A percentile compares a stretch with the other conserved stretches of the same genome.
Conservation (phyloP, 2,888 invertebrate species). For the Eledone cirrhosa region DNA sequence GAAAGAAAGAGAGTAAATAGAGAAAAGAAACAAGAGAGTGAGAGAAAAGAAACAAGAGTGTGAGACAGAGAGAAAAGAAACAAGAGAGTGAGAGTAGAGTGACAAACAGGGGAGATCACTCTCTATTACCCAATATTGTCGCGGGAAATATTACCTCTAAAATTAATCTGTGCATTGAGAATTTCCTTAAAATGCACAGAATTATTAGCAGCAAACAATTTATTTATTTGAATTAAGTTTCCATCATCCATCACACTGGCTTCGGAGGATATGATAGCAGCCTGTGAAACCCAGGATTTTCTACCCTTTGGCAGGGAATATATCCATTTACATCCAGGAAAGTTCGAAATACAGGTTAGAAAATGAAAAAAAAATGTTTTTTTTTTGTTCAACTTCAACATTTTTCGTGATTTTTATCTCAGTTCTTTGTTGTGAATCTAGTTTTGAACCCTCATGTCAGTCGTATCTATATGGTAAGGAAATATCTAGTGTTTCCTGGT, state of each 20-base stretch:
- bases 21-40: no score
- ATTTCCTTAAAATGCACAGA: no score
- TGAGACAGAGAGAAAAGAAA: no score
- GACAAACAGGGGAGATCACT: not conserved
- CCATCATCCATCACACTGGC: conserved; percentile 52
- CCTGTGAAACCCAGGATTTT: conserved; percentile 63
- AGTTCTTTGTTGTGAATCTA: no score
- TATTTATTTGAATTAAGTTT: conserved; percentile 17
- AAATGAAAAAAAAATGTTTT: not conserved
- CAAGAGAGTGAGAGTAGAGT: not conserved
- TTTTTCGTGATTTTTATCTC: no score
- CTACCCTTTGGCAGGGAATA: conserved; percentile 60
- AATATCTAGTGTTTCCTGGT: no score
- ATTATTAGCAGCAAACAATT: not conserved
- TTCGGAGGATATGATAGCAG: conserved; percentile 62
- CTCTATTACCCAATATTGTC: not conserved
- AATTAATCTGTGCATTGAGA: no score
- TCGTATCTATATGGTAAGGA: no score
- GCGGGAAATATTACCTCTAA: conserved; percentile 20
- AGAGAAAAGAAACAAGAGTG: no score
- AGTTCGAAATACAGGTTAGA: conserved; percentile 52
- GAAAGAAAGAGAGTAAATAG: no score
- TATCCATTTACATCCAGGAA: conserved; percentile 58
- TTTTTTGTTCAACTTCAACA: no score
- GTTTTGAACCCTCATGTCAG: no score